Conservation (phyloP, 2,888 invertebrate genomes). For the Dryobotodes eremita region DNA sequence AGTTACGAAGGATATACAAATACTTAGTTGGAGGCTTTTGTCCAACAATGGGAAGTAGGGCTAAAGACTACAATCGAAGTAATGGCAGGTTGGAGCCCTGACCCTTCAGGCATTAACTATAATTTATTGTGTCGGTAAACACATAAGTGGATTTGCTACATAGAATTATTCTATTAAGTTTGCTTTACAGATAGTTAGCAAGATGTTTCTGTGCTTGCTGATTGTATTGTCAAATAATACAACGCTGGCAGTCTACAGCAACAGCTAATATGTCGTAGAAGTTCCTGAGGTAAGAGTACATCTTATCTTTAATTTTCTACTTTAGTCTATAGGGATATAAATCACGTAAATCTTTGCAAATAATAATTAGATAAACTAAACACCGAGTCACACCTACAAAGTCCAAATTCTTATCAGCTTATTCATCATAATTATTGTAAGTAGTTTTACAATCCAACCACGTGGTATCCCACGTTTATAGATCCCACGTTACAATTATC, state of each 20-base stretch:
- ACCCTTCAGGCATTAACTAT: constrained; percentile 51
- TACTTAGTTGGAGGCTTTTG: constrained; percentile 40
- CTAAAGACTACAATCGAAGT: constrained; percentile 54
- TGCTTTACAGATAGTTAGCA: constrained; percentile 11
- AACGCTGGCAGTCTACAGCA: no score
- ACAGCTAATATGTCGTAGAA: neutral
- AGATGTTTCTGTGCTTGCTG: neutral
- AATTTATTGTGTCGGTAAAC: constrained; percentile 46
- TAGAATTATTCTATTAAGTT: constrained; percentile 47
- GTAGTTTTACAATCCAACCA: neutral
- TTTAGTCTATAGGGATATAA: neutral
- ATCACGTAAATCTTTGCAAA: neutral
- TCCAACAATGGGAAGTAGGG: constrained; percentile 57
- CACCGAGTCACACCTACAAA: constrained; percentile 9
- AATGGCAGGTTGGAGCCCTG: constrained; percentile 57
- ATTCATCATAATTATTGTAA: constrained; percentile 2
- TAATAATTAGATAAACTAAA: constrained; percentile 10
- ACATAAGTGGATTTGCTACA: constrained; percentile 32
- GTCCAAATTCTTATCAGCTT: constrained; percentile 11
- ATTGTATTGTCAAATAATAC: neutral
- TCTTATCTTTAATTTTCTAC: neutral
- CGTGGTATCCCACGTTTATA: constrained; percentile 4
- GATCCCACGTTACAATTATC: constrained; percentile 12
- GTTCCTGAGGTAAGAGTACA: neutral
- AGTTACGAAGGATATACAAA: constrained; percentile 45